These are phyloP conservation scores for Hanleya hanleyi DNA, from an alignment of 2,888 invertebrate species.

Conservation along the genomic window DNA sequence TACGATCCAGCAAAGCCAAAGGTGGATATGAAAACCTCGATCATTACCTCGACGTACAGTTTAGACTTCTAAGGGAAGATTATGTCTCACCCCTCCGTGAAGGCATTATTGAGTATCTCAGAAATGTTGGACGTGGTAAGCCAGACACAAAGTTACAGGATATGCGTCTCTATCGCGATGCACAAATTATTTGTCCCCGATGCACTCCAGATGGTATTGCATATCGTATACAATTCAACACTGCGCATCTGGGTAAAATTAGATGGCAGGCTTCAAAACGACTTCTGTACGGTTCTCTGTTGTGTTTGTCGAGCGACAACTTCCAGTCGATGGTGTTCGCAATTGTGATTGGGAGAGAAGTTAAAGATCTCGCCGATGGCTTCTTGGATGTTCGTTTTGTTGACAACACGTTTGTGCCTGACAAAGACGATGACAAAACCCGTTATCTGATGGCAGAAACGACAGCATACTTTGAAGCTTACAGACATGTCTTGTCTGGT, in stretches of 20 bases:
- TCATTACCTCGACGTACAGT: constrained; percentile 85
- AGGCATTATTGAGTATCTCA: constrained; percentile 78
- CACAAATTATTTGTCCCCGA: constrained; percentile 54
- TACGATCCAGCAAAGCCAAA: constrained; percentile 78
- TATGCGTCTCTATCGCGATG: constrained; percentile 58
- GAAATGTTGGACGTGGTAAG: constrained; percentile 18
- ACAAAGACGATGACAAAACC: constrained; percentile 23
- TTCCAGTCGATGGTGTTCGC: constrained; percentile 83
- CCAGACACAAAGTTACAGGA: constrained; percentile 30
- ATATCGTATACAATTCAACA: constrained; percentile 53
- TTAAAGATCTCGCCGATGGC: constrained; percentile 48
- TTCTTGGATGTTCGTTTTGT: constrained; percentile 55
- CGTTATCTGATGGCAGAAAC: constrained; percentile 82
- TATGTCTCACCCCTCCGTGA: constrained; percentile 83
- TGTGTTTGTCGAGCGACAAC: constrained; percentile 82
- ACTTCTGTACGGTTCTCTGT: constrained; percentile 82
- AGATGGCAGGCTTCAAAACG: constrained; percentile 77
- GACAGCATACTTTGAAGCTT: constrained; percentile 87
- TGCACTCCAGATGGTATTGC: constrained; percentile 52
- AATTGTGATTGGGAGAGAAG: constrained; percentile 73
- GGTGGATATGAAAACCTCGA: constrained; percentile 80
- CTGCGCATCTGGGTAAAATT: constrained; percentile 33
- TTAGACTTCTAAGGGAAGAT: constrained; percentile 86
- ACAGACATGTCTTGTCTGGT: constrained; percentile 83
- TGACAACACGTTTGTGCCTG: constrained; percentile 15